phyloP scores from a whole-genome alignment of 2,113 vertebrate genomes.

The Boleophthalmus pectinirostris region DNA sequence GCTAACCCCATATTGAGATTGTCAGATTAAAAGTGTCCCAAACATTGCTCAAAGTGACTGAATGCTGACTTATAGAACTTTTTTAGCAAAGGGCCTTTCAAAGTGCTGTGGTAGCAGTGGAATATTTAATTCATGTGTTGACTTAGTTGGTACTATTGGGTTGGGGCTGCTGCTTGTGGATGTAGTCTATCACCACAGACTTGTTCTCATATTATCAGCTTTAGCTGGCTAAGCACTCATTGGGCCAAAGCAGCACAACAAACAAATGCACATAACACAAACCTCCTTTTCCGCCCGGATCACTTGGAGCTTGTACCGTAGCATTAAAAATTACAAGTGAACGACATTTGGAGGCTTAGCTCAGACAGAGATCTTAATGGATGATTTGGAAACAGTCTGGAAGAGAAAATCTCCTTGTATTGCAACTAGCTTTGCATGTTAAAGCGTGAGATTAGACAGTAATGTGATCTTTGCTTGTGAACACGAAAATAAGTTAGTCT shows the following conservation, averaged over 20 bases:
- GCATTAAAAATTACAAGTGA: conserved; percentile 53
- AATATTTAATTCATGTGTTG: conserved; percentile 56
- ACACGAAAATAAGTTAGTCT: conserved; percentile 65
- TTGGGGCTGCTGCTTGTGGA: conserved; percentile 23
- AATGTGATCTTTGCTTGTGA: conserved; percentile 67
- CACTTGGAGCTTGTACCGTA: conserved; percentile 26
- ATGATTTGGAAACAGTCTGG: conserved; percentile 59
- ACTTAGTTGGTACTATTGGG: conserved; percentile 17
- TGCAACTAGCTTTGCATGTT: conserved; percentile 67
- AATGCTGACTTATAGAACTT: conserved; percentile 45
- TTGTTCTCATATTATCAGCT: conserved; percentile 27
- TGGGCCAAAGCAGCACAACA: conserved; percentile 16
- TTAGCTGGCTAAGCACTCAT: conserved; percentile 22
- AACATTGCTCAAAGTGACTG: conserved; percentile 21
- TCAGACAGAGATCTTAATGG: conserved; percentile 60
- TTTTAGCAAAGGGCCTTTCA: conserved; percentile 15
- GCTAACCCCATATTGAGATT: neutral
- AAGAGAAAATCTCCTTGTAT: conserved; percentile 63
- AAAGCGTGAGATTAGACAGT: conserved; percentile 65
- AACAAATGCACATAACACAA: conserved; percentile 26
- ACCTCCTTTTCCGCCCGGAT: conserved; percentile 16
- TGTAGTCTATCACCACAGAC: conserved; percentile 12
- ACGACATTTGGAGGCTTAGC: conserved; percentile 62
- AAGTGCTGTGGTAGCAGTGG: conserved; percentile 40
- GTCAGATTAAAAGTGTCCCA: conserved; percentile 19